Base-by-base conservation (phyloP, 2,888 invertebrate species). In the Agonopterix arenella region DNA sequence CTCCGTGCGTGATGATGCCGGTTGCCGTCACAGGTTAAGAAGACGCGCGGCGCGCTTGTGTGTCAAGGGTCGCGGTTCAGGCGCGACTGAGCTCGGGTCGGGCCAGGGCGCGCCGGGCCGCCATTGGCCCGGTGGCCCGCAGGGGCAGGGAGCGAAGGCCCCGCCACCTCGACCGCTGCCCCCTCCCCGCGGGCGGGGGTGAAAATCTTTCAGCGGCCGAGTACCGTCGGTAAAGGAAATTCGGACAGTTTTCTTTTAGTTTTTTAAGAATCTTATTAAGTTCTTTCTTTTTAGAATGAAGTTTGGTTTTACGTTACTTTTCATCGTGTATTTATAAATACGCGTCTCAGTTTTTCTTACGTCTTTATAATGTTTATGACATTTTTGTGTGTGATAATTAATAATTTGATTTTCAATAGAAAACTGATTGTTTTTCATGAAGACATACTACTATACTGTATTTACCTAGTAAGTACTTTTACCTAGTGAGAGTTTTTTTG, bases 1-100 rank as follows among this genome's bases (percentile, higher is more conserved):
- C 89, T 72, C 91, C 90, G 85, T 90, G 90, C 89, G 90, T 84
- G 85, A 89, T 85, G 81, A 80, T 85, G 83, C 84, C 86, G 84
- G 84, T 74, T 70, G 73, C 65, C 66, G 77, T 76, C 78, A 70
- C 80, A 70, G 70, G 76, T 79, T 71, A 69, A 72, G 73, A 75
- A 73, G 68, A 70, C 76, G 80, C 81, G 81, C 84, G 79, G 61
- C 72, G 76, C 79, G 79, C 77, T 64, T 73, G 83, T 86, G 85
- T 84, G 86, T 86, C 86, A 88, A 81, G 88, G 88, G 86, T 86
- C 88, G 86, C 85, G 84, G 80, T 73, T 80, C 75, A 80, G 81
- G 73, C 85, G 85, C 86, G 85, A 84, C 85, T 85, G 84, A 84
- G 82, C 84, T 76, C 84, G 74, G 84, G 84, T 84, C 84, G 85